phyloP scores from a whole-genome alignment of 2,888 invertebrate genomes.

The Eustalomyia histrio region DNA sequence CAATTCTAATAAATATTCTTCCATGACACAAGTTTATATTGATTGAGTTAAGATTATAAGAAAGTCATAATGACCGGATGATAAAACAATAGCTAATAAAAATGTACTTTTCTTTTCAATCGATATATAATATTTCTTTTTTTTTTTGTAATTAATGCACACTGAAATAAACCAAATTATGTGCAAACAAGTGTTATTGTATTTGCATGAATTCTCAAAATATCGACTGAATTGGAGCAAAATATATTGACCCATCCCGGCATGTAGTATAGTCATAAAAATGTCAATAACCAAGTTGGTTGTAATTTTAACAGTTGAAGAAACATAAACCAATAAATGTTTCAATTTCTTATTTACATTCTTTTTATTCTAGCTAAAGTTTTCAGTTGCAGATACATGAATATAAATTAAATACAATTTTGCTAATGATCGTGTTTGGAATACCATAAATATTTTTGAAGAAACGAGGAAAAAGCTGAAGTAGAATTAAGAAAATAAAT shows the following conservation, averaged over 20 bases:
- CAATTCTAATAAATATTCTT: constrained; percentile 51
- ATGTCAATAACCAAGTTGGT: constrained; percentile 45
- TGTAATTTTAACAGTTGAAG: constrained; percentile 38
- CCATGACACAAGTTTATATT: constrained; percentile 28
- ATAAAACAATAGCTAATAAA: too few species aligned
- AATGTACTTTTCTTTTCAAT: too few species aligned
- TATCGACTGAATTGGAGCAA: constrained; percentile 18
- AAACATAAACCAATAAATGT: constrained; percentile 46
- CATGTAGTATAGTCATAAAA: constrained; percentile 51
- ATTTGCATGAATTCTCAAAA: background rate
- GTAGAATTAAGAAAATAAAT: background rate
- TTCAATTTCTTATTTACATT: constrained; percentile 21
- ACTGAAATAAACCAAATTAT: too few species aligned
- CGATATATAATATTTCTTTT: too few species aligned
- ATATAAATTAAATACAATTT: background rate
- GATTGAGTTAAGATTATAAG: background rate
- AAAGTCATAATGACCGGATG: too few species aligned
- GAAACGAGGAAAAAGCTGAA: background rate
- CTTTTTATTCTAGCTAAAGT: constrained; percentile 31
- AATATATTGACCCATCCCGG: constrained; percentile 37
- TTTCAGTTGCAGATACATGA: constrained; percentile 15
- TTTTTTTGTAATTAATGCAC: too few species aligned
- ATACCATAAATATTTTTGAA: constrained; percentile 10
- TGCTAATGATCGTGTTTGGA: background rate
- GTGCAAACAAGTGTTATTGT: background rate